These are phyloP conservation scores for Drosophila orosa DNA, from an alignment of 1,140 invertebrate genomes.

Conservation along the genomic window DNA sequence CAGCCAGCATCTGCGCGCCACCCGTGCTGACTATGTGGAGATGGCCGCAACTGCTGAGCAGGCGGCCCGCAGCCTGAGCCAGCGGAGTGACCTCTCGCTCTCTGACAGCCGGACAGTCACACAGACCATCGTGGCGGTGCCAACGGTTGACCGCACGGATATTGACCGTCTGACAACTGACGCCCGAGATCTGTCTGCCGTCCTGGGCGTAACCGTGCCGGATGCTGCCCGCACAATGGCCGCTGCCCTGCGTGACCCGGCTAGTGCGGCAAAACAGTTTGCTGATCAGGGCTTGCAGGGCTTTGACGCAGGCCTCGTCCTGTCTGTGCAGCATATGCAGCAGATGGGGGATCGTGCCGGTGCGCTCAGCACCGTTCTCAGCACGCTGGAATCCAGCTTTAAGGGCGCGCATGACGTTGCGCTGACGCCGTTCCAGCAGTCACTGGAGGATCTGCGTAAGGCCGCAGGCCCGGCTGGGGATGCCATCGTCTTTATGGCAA, in stretches of 20 bases:
- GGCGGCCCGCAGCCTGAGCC: neutral
- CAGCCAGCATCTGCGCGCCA: neutral
- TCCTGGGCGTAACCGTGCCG: neutral
- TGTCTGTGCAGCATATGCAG: neutral
- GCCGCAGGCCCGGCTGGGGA: too few relatives aligned
- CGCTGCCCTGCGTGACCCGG: neutral
- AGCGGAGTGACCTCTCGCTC: neutral
- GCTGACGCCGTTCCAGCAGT: neutral
- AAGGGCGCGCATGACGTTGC: neutral
- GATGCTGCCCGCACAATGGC: neutral
- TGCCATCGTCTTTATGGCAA: too few relatives aligned
- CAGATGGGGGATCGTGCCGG: neutral
- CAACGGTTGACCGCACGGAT: neutral
- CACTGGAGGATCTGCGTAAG: too few relatives aligned
- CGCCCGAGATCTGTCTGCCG: neutral
- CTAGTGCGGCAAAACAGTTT: neutral
- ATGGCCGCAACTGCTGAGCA: neutral
- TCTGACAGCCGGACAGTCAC: neutral
- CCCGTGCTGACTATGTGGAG: neutral
- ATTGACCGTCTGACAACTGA: neutral
- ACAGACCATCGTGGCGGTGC: neutral
- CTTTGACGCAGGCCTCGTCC: neutral
- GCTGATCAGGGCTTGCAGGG: neutral
- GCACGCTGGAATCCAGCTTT: neutral
- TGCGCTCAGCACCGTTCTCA: neutral